Conservation (phyloP, 64 coral and sea anemone genomes). For the Montipora efflorescens region DNA sequence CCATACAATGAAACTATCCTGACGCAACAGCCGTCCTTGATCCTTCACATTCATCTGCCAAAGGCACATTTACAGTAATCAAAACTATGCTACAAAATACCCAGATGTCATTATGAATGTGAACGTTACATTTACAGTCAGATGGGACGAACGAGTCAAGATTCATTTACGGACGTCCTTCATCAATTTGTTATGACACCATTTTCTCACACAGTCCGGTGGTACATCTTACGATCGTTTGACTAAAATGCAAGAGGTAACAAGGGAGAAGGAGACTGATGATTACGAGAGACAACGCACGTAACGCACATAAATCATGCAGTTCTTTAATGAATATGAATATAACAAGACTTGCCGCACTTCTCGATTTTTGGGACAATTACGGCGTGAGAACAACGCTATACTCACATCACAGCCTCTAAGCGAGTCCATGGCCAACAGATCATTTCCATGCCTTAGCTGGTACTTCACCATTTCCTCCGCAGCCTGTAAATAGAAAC, state of each 20-base stretch:
- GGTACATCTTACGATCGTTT: no score
- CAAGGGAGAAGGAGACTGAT: no score
- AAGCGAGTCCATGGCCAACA: constrained; percentile 95
- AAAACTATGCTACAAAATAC: background rate
- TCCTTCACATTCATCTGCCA: constrained; percentile 95
- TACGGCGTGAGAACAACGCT: background rate
- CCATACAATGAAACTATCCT: constrained; percentile 96
- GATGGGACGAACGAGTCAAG: background rate
- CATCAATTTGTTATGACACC: no score
- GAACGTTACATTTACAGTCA: background rate
- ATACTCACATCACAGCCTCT: constrained; percentile 93
- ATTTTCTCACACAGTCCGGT: no score
- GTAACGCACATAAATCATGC: no score
- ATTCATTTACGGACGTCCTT: no score
- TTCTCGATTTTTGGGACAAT: no score
- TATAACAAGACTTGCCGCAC: no score
- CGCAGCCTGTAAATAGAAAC: constrained; percentile 56
- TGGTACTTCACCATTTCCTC: constrained; percentile 98
- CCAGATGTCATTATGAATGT: no score
- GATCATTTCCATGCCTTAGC: constrained; percentile 92
- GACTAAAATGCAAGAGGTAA: no score
- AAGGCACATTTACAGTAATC: background rate
- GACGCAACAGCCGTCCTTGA: constrained; percentile 91
- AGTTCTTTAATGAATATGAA: no score
- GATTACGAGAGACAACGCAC: no score